Percentiles rank a stretch among this genome's conserved stretches.
Evolutionary conservation across 2,888 invertebrate genomes (phyloP).

Genomic region (Lycaena phlaeas): DNA sequence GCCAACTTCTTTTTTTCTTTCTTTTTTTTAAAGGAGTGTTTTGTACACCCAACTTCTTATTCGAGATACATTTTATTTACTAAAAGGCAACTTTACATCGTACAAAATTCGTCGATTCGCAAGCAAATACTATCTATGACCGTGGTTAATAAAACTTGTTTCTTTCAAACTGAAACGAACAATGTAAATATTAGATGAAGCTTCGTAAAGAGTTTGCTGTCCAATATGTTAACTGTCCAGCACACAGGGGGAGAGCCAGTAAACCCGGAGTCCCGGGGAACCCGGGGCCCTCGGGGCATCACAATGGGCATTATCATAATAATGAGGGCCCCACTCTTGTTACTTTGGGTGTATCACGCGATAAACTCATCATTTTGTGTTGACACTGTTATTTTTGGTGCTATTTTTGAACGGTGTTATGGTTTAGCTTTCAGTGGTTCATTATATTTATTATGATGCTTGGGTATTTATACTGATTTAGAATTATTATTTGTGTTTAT

Average conservation of each 20-base stretch:
- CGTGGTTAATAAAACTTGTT: not conserved
- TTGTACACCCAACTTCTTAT: too few relatives aligned
- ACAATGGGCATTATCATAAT: constrained; percentile 56
- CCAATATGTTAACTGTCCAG: constrained; percentile 53
- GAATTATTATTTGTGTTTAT: too few relatives aligned
- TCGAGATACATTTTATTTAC: too few relatives aligned
- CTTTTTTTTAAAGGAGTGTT: too few relatives aligned
- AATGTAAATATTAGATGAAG: constrained; percentile 51
- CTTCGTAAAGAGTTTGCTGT: constrained; percentile 36
- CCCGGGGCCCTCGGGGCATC: constrained; percentile 39
- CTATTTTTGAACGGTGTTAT: not conserved
- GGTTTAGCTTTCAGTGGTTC: constrained; percentile 2
- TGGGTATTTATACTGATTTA: too few relatives aligned
- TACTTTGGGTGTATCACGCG: constrained; percentile 6
- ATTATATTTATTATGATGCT: not conserved
- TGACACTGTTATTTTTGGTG: constrained; percentile 1
- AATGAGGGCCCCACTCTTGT: constrained; percentile 35
- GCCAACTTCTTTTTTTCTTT: too few relatives aligned
- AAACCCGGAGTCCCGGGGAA: too few relatives aligned
- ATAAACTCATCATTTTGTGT: constrained; percentile 8
- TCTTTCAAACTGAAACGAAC: constrained; percentile 23
- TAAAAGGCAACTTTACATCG: too few relatives aligned
- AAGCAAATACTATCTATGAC: too few relatives aligned
- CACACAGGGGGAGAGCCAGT: constrained; percentile 23
- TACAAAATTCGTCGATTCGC: too few relatives aligned